These are phyloP conservation scores for Criorhina ranunculi DNA, from an alignment of 2,888 invertebrate species.

Conservation along the genomic window DNA sequence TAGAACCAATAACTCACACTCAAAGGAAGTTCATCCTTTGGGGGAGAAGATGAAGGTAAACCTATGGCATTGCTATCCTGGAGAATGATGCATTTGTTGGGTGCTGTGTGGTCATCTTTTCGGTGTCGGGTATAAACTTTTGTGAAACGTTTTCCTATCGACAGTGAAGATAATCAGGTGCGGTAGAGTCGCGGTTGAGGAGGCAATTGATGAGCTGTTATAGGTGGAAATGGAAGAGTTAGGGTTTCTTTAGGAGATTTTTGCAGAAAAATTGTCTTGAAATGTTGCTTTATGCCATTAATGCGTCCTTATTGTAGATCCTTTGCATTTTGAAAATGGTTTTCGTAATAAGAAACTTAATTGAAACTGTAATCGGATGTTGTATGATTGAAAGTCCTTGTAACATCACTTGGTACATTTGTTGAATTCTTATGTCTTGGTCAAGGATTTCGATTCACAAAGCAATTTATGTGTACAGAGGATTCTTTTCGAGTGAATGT, in stretches of 20 bases:
- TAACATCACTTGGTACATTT: neutral
- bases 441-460: neutral
- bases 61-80: conserved; percentile 32
- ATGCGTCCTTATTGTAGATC: neutral
- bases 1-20: conserved; percentile 60
- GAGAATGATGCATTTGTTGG: conserved; percentile 58
- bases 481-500: too few relatives aligned
- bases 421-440: neutral
- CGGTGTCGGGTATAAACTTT: conserved; percentile 55
- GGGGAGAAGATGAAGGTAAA: conserved; percentile 44
- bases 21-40: conserved; percentile 30
- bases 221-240: conserved; percentile 2
- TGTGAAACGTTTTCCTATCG: conserved; percentile 54
- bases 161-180: conserved; percentile 52
- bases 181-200: conserved; percentile 25
- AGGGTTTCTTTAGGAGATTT: neutral
- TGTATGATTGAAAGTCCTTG: conserved; percentile 7
- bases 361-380: conserved; percentile 29
- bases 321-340: conserved; percentile 11
- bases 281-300: neutral
- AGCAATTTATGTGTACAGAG: too few relatives aligned
- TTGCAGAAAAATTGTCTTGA: neutral
- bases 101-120: conserved; percentile 66
- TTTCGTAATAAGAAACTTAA: conserved; percentile 39
- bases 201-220: conserved; percentile 49